Percentiles rank a stretch among this genome's conserved stretches.
Evolutionary conservation across 2,113 vertebrate genomes (phyloP).

Genomic region (Phyllostomus discolor): DNA sequence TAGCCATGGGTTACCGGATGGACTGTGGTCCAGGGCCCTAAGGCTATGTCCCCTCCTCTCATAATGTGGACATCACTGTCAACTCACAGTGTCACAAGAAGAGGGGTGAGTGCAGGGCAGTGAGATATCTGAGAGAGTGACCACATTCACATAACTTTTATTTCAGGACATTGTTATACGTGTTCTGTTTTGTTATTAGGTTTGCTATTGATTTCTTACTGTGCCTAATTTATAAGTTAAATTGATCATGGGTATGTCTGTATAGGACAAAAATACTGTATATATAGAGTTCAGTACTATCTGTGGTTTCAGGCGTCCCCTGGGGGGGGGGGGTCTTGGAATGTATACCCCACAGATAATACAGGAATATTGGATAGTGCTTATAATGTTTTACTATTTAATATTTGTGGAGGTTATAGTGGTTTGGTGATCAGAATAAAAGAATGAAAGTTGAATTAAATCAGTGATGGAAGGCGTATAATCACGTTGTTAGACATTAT

Average conservation of each 20-base stretch:
- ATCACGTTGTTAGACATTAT: not conserved
- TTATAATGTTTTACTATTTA: not conserved
- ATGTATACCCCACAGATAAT: not conserved
- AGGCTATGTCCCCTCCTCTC: not conserved
- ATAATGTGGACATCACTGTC: not conserved
- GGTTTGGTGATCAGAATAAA: not conserved
- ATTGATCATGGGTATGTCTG: not conserved
- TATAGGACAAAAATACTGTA: not conserved
- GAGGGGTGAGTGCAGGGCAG: no score
- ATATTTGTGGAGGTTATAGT: not conserved
- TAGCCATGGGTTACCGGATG: not conserved
- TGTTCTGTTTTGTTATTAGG: not conserved
- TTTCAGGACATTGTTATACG: not conserved
- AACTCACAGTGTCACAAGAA: not conserved
- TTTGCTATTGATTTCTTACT: not conserved
- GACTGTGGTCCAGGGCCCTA: not conserved
- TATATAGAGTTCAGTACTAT: not conserved
- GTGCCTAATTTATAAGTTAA: not conserved
- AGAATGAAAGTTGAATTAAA: not conserved
- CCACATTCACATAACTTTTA: not conserved
- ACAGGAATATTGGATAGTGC: no score
- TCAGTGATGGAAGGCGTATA: not conserved
- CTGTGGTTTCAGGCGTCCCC: not conserved
- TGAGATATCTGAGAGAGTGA: not conserved
- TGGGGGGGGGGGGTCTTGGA: not conserved